Evolutionary conservation across 2,888 invertebrate species (phyloP).

Genomic region (Octodonta nipae): DNA sequence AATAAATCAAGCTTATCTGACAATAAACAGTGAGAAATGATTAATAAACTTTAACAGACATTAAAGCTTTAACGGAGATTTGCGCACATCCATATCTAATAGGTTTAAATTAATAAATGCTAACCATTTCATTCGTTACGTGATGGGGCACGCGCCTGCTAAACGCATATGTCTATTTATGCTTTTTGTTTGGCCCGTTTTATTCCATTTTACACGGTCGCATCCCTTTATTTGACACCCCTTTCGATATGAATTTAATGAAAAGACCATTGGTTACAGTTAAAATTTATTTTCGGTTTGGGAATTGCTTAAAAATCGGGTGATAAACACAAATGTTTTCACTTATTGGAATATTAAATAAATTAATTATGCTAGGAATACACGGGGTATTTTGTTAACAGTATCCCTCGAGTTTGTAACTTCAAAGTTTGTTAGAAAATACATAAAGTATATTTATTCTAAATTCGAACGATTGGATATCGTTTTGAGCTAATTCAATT

Average conservation of each 20-base stretch:
- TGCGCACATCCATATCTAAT: conserved; percentile 11
- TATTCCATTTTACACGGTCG: conserved; percentile 21
- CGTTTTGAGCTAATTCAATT: too few relatives aligned
- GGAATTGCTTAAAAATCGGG: neutral
- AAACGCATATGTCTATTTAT: conserved; percentile 12
- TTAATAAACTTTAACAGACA: conserved; percentile 9
- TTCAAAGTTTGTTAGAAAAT: too few relatives aligned
- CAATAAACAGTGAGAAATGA: conserved; percentile 9
- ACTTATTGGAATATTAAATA: too few relatives aligned
- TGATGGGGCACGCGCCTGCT: conserved; percentile 10
- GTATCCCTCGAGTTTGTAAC: too few relatives aligned
- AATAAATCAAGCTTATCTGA: too few relatives aligned
- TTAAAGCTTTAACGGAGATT: conserved; percentile 11
- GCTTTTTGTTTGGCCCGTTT: conserved; percentile 13
- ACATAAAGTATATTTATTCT: too few relatives aligned
- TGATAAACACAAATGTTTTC: neutral
- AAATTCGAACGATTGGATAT: too few relatives aligned
- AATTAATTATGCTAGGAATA: too few relatives aligned
- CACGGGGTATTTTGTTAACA: too few relatives aligned
- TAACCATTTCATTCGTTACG: conserved; percentile 10
- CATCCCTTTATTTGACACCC: conserved; percentile 25
- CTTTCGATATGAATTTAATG: conserved; percentile 23
- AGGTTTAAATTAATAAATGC: conserved; percentile 20
- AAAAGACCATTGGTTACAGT: conserved; percentile 18
- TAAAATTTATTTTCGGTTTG: conserved; percentile 15